Evolutionary conservation across 2,113 vertebrate genomes (phyloP).

Genomic region (Prinia subflava): DNA sequence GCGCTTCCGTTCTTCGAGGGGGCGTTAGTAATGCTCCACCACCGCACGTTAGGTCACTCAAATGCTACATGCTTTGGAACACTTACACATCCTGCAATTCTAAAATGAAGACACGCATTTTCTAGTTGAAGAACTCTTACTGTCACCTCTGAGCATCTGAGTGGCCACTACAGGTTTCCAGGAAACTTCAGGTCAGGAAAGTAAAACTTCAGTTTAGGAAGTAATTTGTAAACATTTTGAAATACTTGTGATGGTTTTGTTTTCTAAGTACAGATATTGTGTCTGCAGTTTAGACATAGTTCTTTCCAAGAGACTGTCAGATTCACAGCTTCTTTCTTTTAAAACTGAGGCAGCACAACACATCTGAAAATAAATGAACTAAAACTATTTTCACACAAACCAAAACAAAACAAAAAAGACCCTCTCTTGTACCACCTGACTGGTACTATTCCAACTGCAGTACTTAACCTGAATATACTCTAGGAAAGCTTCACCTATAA

Average conservation of each 20-base stretch:
- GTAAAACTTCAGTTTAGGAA: neutral
- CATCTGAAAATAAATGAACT: neutral
- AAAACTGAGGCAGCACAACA: neutral
- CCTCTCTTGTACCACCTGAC: neutral
- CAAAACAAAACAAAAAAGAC: neutral
- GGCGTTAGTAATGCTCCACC: slow-evolving; percentile 25
- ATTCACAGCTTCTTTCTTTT: neutral
- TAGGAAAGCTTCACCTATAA: neutral
- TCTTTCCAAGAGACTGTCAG: neutral
- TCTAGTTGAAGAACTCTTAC: neutral
- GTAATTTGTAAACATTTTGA: neutral
- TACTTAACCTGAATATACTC: neutral
- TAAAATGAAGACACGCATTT: neutral
- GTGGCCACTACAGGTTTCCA: neutral
- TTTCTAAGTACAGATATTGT: neutral
- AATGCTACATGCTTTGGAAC: neutral
- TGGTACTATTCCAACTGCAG: neutral
- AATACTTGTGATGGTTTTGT: neutral
- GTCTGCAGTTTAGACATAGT: neutral
- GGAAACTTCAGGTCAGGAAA: neutral
- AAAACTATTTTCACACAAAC: neutral
- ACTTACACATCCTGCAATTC: neutral
- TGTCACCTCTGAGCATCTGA: neutral
- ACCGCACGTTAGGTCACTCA: neutral
- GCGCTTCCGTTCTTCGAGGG: slow-evolving; percentile 35